Percentiles rank a stretch among this genome's conserved stretches.
Evolutionary conservation across 2,797 vertebrate species (phyloP).

Genomic region (Sciurus vulgaris): DNA sequence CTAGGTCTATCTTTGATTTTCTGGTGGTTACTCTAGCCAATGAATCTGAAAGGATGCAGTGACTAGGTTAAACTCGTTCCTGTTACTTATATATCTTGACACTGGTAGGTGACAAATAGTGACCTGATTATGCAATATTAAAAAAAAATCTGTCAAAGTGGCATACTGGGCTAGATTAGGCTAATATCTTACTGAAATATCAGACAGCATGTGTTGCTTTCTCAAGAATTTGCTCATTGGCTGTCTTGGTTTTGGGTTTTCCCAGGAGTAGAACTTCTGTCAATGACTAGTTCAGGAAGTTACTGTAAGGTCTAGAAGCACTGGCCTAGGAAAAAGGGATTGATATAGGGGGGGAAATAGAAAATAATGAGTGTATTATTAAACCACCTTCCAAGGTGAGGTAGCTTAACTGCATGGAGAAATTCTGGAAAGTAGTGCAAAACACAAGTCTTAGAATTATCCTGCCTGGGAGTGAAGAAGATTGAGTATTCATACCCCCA

Average conservation of each 20-base stretch:
- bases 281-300: neutral
- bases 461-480: neutral
- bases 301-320: neutral
- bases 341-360: neutral
- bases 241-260: neutral
- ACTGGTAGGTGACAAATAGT: neutral
- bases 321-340: neutral
- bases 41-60: neutral
- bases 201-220: neutral
- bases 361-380: neutral
- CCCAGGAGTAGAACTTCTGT: neutral
- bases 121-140: neutral
- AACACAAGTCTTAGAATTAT: neutral
- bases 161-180: neutral
- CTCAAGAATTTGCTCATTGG: neutral
- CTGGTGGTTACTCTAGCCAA: neutral
- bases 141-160: neutral
- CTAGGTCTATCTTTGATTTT: constrained; percentile 19
- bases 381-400: neutral
- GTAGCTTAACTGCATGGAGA: neutral
- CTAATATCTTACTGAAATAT: neutral
- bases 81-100: neutral
- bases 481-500: neutral
- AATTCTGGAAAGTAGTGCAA: neutral
- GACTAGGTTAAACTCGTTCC: neutral